A percentile compares a stretch with the other conserved stretches of the same genome.
Conservation (phyloP, 2,888 invertebrate genomes). For the Rhingia rostrata region DNA sequence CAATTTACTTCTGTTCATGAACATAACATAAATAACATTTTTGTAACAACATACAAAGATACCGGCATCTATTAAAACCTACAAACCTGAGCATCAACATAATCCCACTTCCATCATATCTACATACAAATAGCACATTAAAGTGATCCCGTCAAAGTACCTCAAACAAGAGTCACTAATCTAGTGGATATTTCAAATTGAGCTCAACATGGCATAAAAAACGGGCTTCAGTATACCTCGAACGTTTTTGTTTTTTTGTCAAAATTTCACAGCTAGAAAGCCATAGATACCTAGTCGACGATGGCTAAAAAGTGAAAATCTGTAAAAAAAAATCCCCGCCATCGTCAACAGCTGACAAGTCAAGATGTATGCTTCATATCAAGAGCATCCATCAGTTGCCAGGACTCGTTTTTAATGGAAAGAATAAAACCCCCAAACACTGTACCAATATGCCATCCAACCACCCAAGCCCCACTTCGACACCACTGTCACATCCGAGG, state of each 20-base stretch:
- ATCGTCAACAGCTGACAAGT: constrained; percentile 68
- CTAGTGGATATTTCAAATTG: constrained; percentile 42
- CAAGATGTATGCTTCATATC: constrained; percentile 70
- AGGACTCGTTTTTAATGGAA: constrained; percentile 71
- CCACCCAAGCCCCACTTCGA: not conserved
- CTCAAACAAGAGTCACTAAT: constrained; percentile 23
- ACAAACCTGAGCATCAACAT: not conserved
- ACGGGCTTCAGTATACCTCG: constrained; percentile 21
- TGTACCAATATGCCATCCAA: not conserved
- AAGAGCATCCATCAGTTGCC: constrained; percentile 74
- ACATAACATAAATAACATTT: no score
- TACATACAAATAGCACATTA: not conserved
- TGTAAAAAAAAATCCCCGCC: constrained; percentile 56
- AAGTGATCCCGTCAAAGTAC: constrained; percentile 37
- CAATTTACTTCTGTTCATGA: no score
- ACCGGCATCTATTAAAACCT: no score
- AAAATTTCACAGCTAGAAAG: constrained; percentile 26
- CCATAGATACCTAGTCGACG: constrained; percentile 10
- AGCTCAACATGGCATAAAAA: constrained; percentile 17
- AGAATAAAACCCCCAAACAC: constrained; percentile 64
- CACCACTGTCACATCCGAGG: constrained; percentile 18
- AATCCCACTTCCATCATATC: constrained; percentile 19
- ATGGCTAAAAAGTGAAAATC: constrained; percentile 57
- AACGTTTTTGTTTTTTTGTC: not conserved
- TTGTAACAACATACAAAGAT: no score